Evolutionary conservation across 2,797 vertebrate species (phyloP).

Genomic region (Semaprochilodus insignis): DNA sequence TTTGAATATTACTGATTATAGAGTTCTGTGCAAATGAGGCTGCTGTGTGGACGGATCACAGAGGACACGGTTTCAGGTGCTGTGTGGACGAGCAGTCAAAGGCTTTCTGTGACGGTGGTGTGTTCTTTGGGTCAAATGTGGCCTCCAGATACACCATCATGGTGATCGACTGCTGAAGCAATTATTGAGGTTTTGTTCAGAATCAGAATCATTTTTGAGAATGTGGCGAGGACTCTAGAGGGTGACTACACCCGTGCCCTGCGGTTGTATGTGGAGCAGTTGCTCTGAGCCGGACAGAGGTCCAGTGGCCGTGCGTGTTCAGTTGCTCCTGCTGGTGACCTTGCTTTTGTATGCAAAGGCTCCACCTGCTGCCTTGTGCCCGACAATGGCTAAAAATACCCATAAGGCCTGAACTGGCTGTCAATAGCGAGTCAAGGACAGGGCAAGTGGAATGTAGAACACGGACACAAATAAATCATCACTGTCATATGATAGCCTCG

Average conservation of each 20-base stretch:
- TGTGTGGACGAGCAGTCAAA: too few species aligned
- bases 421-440: slow-evolving; percentile 79
- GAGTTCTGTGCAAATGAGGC: neutral
- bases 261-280: neutral
- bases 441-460: slow-evolving; percentile 53
- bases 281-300: slow-evolving; percentile 13
- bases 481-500: neutral
- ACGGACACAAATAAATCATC: slow-evolving; percentile 13
- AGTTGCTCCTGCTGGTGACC: slow-evolving; percentile 67
- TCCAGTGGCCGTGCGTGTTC: slow-evolving; percentile 12
- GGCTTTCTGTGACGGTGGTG: too few species aligned
- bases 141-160: neutral
- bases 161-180: neutral
- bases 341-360: slow-evolving; percentile 71
- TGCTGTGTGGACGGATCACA: neutral
- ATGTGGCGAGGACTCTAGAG: too few species aligned
- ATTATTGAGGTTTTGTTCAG: neutral
- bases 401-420: slow-evolving; percentile 74
- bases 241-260: neutral
- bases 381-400: slow-evolving; percentile 80
- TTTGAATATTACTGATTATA: neutral
- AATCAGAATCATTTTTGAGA: too few species aligned
- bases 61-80: neutral
- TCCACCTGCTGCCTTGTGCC: slow-evolving; percentile 79
- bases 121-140: neutral